These are phyloP conservation scores for Leuctra nigra DNA, from an alignment of 2,888 invertebrate genomes.

Conservation along the genomic window DNA sequence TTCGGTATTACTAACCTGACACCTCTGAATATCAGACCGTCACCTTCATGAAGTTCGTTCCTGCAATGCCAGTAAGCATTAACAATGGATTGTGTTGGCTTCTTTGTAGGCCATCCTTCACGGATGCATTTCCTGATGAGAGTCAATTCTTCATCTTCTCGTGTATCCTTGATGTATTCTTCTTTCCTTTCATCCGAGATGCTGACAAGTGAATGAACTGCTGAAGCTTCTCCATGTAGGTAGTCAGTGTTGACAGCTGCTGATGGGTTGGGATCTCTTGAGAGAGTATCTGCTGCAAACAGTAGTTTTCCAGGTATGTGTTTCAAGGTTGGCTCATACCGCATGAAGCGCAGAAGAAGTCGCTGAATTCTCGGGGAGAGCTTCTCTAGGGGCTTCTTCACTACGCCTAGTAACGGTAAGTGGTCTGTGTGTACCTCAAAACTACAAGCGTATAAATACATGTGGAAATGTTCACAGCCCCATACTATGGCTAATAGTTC, in stretches of 20 bases:
- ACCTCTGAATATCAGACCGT: constrained; percentile 6
- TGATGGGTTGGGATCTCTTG: not conserved
- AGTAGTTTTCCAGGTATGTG: constrained; percentile 8
- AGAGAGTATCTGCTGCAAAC: constrained; percentile 6
- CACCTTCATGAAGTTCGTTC: constrained; percentile 9
- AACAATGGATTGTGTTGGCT: not conserved
- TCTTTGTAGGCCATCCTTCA: not conserved
- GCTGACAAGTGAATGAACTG: not conserved
- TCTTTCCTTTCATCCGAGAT: not conserved
- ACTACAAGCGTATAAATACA: not conserved
- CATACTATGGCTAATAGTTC: not conserved
- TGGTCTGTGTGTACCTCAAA: constrained; percentile 14
- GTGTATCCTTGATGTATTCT: not conserved
- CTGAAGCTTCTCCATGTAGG: not conserved
- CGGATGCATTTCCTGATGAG: not conserved
- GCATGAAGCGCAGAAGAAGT: not conserved
- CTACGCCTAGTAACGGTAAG: constrained; percentile 4
- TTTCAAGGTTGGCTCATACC: not conserved
- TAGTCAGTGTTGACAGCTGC: not conserved
- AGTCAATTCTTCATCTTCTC: not conserved
- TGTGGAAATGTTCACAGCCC: constrained; percentile 1
- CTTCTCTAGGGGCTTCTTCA: constrained; percentile 1
- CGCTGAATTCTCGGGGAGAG: not conserved
- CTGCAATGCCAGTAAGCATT: constrained; percentile 1
- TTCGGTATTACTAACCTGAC: constrained; percentile 1